Evolutionary conservation across 2,888 invertebrate species (phyloP), one percentile per base, ranked within the genome.

Genomic region (Calameuta filiformis): DNA sequence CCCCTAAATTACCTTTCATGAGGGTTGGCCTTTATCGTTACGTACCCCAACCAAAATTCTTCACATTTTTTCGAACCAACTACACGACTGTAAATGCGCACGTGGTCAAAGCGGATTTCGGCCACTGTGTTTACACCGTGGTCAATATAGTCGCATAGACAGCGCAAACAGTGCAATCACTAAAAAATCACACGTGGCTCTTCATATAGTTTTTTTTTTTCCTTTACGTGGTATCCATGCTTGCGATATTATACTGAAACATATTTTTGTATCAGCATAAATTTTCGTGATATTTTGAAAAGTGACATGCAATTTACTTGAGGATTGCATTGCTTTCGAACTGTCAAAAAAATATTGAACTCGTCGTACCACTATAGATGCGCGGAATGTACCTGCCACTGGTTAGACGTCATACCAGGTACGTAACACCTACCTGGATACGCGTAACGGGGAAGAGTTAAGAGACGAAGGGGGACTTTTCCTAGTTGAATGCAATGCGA

Each of bases 401-500:
- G 23, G 15, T 23, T 56, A 15, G 23, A 56, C 6, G 2, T 56
- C 9, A 1, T 15, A 56, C 15, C 6, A 56, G 15, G 23, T 23
- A 23, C 23, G 2, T 56, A 56, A 9, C 23, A 2, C 23, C 40
- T 56, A 23, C 23, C 40, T 56, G 40, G 2, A 9, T 40, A 15
- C 40, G 6, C 6, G 6, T 0, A 15, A 40, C 40, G 40, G 76
- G 12, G 31, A 4, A 30, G 40, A 73, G 73, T 34, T 35, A 73
- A 76, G 76, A 69, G 76, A 73, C 35, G 37, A 76, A 75, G 79
- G 75, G 80, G 75, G 76, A 77, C 75, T 77, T 68, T 56, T 56
- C 40, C 40, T 23, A 6, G 35, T 75, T 74, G 80, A 86, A 82
- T 81, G 86, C 83, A 84, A 85, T 80, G 81, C 82, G 84, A 86